Conservation (phyloP, 2,113 vertebrate genomes). For the Pipra filicauda region DNA sequence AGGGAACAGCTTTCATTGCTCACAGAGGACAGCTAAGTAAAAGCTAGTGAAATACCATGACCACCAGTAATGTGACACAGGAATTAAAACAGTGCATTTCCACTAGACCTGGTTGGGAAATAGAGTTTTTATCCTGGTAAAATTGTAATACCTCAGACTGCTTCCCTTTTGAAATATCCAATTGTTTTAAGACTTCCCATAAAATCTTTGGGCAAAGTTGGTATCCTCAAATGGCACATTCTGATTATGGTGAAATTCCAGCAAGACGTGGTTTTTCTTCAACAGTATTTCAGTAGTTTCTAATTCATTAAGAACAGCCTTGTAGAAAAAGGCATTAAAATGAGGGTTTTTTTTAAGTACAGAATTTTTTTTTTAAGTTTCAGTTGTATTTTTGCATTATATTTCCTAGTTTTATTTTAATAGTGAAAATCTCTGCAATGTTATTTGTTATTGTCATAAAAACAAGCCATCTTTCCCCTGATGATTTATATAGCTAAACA, state of each 20-base stretch:
- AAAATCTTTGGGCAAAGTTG: not conserved
- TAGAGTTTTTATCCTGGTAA: not conserved
- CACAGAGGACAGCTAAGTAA: not conserved
- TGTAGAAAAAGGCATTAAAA: not conserved
- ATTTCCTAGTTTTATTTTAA: not conserved
- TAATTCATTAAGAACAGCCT: not conserved
- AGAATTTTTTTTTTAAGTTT: not conserved
- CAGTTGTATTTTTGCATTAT: not conserved
- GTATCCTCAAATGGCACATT: not conserved
- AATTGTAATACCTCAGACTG: not conserved
- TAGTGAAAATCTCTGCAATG: not conserved
- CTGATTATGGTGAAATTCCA: not conserved
- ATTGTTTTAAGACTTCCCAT: not conserved
- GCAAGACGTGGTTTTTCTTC: not conserved
- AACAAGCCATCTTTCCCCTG: not conserved
- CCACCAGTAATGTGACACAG: not conserved
- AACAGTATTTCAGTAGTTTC: not conserved
- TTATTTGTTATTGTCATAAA: constrained; percentile 20
- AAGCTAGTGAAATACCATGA: not conserved
- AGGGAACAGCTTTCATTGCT: not conserved
- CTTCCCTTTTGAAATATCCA: not conserved
- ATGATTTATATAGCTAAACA: not conserved
- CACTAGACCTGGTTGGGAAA: not conserved
- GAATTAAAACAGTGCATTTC: not conserved
- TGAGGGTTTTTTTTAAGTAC: not conserved